These are phyloP conservation scores for Lagodon rhomboides DNA, from an alignment of 2,797 vertebrate species.

Conservation along the genomic window DNA sequence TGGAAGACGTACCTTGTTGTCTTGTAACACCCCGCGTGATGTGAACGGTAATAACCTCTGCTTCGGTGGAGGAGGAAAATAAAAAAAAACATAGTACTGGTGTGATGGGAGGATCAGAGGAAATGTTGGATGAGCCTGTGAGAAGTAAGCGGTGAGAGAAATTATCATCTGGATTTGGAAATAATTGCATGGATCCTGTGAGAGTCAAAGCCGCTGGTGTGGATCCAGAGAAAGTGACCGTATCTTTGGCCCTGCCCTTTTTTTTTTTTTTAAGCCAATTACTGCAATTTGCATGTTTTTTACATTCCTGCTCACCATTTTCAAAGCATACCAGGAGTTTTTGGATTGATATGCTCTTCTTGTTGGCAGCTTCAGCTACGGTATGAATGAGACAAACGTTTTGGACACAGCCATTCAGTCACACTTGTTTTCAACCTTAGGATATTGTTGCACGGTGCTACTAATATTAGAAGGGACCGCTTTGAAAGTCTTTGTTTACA, in stretches of 20 bases:
- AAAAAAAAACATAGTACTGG: slow-evolving; percentile 3
- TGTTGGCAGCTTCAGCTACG: background rate
- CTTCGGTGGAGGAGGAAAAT: slow-evolving; percentile 26
- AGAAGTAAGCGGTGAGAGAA: slow-evolving; percentile 37
- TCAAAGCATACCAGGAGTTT: slow-evolving; percentile 7
- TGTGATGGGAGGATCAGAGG: slow-evolving; percentile 57
- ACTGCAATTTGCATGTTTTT: slow-evolving; percentile 4
- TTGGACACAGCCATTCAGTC: background rate
- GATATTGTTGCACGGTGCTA: no score
- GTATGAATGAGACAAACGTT: background rate
- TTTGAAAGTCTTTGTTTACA: no score
- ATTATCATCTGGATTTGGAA: slow-evolving; percentile 34
- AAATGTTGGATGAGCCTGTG: slow-evolving; percentile 38
- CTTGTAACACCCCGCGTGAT: slow-evolving; percentile 60
- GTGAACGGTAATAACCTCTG: slow-evolving; percentile 63
- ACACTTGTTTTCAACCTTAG: no score
- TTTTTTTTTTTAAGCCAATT: slow-evolving; percentile 17
- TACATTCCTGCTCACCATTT: slow-evolving; percentile 16
- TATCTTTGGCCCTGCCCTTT: slow-evolving; percentile 1
- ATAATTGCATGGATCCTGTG: slow-evolving; percentile 34
- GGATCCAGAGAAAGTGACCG: slow-evolving; percentile 27
- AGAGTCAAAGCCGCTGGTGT: slow-evolving; percentile 35
- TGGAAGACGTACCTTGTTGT: slow-evolving; percentile 60
- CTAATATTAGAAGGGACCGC: no score
- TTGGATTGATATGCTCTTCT: slow-evolving; percentile 1